Evolutionary conservation across 2,797 vertebrate genomes (phyloP).

Genomic region (Hippoglossus hippoglossus): DNA sequence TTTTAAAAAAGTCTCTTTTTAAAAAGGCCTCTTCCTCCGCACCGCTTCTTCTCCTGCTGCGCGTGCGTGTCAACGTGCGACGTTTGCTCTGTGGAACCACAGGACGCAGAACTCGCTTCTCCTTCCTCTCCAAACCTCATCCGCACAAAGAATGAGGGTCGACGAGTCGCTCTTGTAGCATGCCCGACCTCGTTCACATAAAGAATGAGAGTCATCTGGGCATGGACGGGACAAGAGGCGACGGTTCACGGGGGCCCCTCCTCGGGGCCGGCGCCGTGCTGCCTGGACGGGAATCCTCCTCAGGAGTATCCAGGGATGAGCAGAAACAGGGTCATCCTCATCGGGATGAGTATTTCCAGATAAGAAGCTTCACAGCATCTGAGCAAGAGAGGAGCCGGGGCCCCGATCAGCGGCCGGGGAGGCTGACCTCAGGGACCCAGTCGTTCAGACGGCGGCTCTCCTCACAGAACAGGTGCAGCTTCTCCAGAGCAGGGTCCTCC

Average conservation of each 20-base stretch:
- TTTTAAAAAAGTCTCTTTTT: conserved; percentile 78
- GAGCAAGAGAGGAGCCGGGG: conserved; percentile 42
- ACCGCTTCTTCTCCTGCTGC: conserved; percentile 85
- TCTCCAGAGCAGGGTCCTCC: conserved; percentile 84
- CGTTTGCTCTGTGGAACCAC: conserved; percentile 67
- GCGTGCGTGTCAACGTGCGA: conserved; percentile 80
- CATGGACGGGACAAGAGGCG: conserved; percentile 81
- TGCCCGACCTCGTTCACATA: conserved; percentile 83
- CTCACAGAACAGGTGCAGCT: conserved; percentile 86
- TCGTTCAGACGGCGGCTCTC: conserved; percentile 87
- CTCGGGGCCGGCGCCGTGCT: conserved; percentile 73
- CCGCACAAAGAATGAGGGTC: conserved; percentile 88
- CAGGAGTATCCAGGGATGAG: conserved; percentile 90
- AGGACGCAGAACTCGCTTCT: conserved; percentile 77
- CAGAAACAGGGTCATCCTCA: conserved; percentile 83
- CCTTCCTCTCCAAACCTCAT: conserved; percentile 87
- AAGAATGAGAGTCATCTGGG: conserved; percentile 84
- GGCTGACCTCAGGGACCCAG: conserved; percentile 93
- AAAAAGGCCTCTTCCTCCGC: conserved; percentile 78
- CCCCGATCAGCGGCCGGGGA: conserved; percentile 86
- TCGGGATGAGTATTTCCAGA: conserved; percentile 85
- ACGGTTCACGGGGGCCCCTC: conserved; percentile 60
- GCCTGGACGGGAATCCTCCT: conserved; percentile 83
- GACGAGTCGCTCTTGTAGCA: conserved; percentile 81
- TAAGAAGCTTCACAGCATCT: conserved; percentile 75